phyloP scores from a whole-genome alignment of 2,888 invertebrate species.

The Cryptocephalus primarius region DNA sequence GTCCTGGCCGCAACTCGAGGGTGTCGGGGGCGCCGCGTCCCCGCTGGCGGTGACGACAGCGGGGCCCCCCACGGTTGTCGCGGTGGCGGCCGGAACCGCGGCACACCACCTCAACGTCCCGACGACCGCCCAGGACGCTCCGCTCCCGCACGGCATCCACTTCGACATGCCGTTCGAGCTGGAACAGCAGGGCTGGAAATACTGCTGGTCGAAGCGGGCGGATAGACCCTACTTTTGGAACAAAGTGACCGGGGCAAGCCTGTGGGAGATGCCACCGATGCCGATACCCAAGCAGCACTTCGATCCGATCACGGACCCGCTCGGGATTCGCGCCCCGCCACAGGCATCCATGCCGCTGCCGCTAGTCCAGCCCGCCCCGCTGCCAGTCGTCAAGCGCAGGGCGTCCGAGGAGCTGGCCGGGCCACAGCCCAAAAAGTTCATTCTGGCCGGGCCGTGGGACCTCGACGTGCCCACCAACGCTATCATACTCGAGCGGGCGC shows the following conservation, averaged over 20 bases:
- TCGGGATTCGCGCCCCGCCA: slow-evolving; percentile 20
- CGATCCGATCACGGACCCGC: slow-evolving; percentile 65
- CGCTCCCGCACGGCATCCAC: slow-evolving; percentile 38
- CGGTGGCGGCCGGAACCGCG: too few species aligned
- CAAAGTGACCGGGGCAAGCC: slow-evolving; percentile 87
- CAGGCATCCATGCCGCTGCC: slow-evolving; percentile 9
- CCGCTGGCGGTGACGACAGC: too few species aligned
- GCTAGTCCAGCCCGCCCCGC: slow-evolving; percentile 18
- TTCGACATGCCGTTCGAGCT: slow-evolving; percentile 52
- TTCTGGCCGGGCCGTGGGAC: slow-evolving; percentile 81
- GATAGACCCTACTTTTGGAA: slow-evolving; percentile 96
- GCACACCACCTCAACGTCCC: slow-evolving; percentile 36
- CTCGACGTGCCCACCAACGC: slow-evolving; percentile 88
- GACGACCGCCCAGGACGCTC: slow-evolving; percentile 48
- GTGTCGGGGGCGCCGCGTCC: slow-evolving; percentile 5
- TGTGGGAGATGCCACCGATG: slow-evolving; percentile 92
- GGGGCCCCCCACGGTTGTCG: too few species aligned
- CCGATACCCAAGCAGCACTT: slow-evolving; percentile 73
- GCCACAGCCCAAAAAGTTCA: slow-evolving; percentile 63
- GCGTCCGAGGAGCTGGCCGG: slow-evolving; percentile 66
- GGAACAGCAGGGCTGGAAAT: slow-evolving; percentile 87
- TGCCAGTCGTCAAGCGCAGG: slow-evolving; percentile 56
- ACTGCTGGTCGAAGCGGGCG: slow-evolving; percentile 93
- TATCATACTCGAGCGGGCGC: slow-evolving; percentile 76
- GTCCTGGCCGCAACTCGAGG: slow-evolving; percentile 31